These are phyloP conservation scores for Tipula lateralis DNA, from an alignment of 2,888 invertebrate species.

Conservation along the genomic window DNA sequence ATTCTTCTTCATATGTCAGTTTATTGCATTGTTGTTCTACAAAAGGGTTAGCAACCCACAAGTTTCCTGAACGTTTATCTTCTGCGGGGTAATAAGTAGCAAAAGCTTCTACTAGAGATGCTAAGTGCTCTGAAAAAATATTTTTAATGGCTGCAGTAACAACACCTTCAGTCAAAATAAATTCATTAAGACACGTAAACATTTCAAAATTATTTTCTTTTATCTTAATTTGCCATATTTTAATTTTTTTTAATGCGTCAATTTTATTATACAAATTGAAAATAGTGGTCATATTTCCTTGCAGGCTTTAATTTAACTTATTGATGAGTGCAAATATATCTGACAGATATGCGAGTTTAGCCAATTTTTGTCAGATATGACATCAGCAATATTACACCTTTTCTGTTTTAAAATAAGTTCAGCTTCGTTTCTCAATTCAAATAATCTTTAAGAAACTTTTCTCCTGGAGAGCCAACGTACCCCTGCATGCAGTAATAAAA, in stretches of 20 bases:
- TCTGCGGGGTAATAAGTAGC: no score
- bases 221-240: background rate
- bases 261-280: conserved; percentile 30
- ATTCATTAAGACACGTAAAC: conserved; percentile 12
- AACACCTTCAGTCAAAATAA: background rate
- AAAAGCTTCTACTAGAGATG: no score
- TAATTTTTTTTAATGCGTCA: conserved; percentile 30
- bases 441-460: no score
- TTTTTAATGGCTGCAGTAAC: background rate
- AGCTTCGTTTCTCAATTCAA: conserved; percentile 21
- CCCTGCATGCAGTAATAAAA: conserved; percentile 30
- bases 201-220: no score
- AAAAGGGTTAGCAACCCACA: conserved; percentile 27
- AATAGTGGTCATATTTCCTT: no score
- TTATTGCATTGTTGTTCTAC: background rate
- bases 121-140: conserved; percentile 25
- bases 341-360: conserved; percentile 26
- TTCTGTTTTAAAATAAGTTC: no score
- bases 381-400: no score
- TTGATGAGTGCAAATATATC: background rate
- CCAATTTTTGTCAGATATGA: no score
- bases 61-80: background rate
- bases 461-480: conserved; percentile 27
- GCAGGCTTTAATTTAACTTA: background rate
- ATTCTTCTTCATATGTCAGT: background rate